phyloP scores from a whole-genome alignment of 2,888 invertebrate species.

The Fissipunctia ypsillon region DNA sequence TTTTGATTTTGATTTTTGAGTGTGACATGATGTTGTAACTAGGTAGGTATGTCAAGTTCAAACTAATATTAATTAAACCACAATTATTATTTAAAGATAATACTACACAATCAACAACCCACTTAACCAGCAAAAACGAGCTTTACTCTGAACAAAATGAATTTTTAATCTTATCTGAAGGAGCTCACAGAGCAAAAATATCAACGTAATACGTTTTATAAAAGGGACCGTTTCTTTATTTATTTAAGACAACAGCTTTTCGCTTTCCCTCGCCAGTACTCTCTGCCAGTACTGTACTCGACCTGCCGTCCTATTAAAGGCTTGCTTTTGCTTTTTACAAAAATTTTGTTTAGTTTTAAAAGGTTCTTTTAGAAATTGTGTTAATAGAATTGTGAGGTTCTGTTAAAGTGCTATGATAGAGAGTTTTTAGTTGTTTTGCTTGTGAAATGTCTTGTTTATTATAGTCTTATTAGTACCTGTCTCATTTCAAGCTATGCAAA shows the following conservation, averaged over 20 bases:
- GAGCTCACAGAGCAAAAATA: conserved; percentile 36
- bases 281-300: conserved; percentile 19
- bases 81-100: conserved; percentile 20
- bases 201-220: conserved; percentile 39
- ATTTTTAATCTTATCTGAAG: conserved; percentile 37
- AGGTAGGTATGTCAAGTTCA: background rate
- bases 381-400: conserved; percentile 7
- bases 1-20: no score
- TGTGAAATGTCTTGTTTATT: background rate
- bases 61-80: background rate
- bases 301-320: conserved; percentile 49
- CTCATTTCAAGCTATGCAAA: background rate
- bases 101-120: conserved; percentile 4
- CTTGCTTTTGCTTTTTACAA: conserved; percentile 29
- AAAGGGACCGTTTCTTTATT: conserved; percentile 39
- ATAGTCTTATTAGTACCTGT: background rate
- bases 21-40: no score
- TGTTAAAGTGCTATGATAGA: conserved; percentile 18
- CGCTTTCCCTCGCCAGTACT: conserved; percentile 16
- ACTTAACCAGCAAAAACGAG: conserved; percentile 15
- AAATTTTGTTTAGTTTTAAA: conserved; percentile 27
- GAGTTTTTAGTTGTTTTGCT: background rate
- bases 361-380: conserved; percentile 21
- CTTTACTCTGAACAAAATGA: conserved; percentile 15
- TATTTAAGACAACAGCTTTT: conserved; percentile 56